Conservation (phyloP, 2,797 vertebrate genomes). For the Numenius phaeopus region DNA sequence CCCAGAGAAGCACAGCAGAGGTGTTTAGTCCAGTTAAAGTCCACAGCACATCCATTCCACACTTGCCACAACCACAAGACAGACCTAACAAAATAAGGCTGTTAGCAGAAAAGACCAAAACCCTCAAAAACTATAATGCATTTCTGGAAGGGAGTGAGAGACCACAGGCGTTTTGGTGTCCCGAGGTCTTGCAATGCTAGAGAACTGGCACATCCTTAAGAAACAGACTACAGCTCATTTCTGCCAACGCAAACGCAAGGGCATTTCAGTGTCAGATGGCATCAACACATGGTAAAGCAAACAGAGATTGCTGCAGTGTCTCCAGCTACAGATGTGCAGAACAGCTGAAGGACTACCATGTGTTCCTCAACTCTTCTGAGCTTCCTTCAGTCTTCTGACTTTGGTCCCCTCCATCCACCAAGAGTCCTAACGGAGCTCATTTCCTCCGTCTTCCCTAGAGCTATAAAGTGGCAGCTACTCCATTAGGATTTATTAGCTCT, state of each 20-base stretch:
- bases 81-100: not conserved
- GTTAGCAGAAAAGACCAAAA: not conserved
- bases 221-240: not conserved
- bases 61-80: not conserved
- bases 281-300: fast-evolving
- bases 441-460: conserved; percentile 15
- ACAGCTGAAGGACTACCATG: not conserved
- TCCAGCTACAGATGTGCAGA: not conserved
- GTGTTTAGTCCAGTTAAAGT: not conserved
- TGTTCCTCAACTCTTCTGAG: not conserved
- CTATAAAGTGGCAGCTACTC: conserved; percentile 38
- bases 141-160: not conserved
- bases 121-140: not conserved
- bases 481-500: conserved; percentile 14
- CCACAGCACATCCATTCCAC: not conserved
- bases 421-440: conserved; percentile 20
- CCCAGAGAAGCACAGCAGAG: conserved; percentile 7
- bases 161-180: not conserved
- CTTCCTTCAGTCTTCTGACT: not conserved
- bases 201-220: not conserved
- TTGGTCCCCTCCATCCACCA: not conserved
- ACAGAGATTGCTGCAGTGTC: not conserved
- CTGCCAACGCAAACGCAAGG: not conserved
- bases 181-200: not conserved
- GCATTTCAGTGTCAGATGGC: not conserved